Percentiles rank a stretch among this genome's conserved stretches.
phyloP scores from a whole-genome alignment of 2,888 invertebrate genomes.

The Drosophila ezoana region DNA sequence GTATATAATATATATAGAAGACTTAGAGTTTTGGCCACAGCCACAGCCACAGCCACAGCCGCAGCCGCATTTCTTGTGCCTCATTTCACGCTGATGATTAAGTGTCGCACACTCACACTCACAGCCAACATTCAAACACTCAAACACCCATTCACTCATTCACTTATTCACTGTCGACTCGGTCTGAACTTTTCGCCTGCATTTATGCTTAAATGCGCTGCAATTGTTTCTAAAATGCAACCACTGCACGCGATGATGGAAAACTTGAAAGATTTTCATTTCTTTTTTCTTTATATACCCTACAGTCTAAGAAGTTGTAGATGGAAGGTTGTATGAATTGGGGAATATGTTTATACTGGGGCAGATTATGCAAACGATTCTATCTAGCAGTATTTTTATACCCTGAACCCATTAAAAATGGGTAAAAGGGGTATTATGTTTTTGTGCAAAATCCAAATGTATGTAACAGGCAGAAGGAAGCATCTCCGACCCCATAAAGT shows the following conservation, averaged over 20 bases:
- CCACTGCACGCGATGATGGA: constrained; percentile 76
- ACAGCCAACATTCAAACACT: constrained; percentile 16
- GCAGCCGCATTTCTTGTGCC: constrained; percentile 66
- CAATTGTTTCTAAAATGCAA: constrained; percentile 76
- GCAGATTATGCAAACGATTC: no score
- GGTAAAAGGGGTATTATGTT: no score
- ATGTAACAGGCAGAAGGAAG: no score
- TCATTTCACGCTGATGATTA: constrained; percentile 79
- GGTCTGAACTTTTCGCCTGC: constrained; percentile 70
- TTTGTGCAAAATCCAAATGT: no score
- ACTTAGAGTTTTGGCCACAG: constrained; percentile 28
- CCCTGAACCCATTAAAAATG: no score
- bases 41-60: constrained; percentile 19
- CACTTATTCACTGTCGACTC: constrained; percentile 51
- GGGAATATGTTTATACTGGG: no score
- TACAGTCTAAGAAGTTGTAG: background rate
- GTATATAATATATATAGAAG: constrained; percentile 11
- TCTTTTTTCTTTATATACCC: constrained; percentile 17
- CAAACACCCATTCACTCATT: constrained; percentile 38
- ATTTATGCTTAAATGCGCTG: constrained; percentile 75
- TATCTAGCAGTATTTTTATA: no score
- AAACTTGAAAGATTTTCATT: constrained; percentile 68
- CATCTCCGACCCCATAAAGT: no score
- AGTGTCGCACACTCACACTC: constrained; percentile 57
- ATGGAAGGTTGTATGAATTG: no score